Evolutionary conservation across 2,888 invertebrate species (phyloP).

Genomic region (Sesamia inferens): DNA sequence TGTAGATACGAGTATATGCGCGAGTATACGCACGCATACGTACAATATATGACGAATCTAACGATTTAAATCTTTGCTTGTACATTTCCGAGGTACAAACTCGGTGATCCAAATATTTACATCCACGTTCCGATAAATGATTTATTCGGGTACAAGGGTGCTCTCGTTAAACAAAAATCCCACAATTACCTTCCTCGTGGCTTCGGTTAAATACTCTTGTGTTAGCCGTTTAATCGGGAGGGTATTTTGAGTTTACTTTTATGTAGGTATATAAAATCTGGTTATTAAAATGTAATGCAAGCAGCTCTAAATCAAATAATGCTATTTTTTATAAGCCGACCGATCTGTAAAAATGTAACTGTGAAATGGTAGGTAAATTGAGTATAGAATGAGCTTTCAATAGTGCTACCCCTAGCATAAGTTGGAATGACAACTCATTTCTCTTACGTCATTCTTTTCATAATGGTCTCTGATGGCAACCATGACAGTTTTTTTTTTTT

Average conservation of each 20-base stretch:
- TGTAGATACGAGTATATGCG: not conserved
- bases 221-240: constrained; percentile 28
- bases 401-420: too few relatives aligned
- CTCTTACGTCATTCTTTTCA: not conserved
- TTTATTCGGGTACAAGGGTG: constrained; percentile 63
- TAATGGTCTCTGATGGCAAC: too few relatives aligned
- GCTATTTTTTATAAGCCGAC: too few relatives aligned
- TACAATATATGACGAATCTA: not conserved
- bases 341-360: too few relatives aligned
- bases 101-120: constrained; percentile 62
- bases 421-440: too few relatives aligned
- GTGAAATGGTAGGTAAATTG: too few relatives aligned
- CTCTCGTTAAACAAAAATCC: constrained; percentile 59
- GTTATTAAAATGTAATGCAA: not conserved
- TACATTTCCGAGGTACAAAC: constrained; percentile 32
- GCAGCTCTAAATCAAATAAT: not conserved
- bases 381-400: too few relatives aligned
- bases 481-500: too few relatives aligned
- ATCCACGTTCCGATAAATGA: constrained; percentile 64
- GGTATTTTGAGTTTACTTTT: constrained; percentile 8
- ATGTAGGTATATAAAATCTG: too few relatives aligned
- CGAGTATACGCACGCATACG: not conserved
- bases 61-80: constrained; percentile 12
- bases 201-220: constrained; percentile 35
- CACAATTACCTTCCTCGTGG: constrained; percentile 50